Evolutionary conservation across 1,140 invertebrate genomes (phyloP).

Genomic region (Panonychus citri): DNA sequence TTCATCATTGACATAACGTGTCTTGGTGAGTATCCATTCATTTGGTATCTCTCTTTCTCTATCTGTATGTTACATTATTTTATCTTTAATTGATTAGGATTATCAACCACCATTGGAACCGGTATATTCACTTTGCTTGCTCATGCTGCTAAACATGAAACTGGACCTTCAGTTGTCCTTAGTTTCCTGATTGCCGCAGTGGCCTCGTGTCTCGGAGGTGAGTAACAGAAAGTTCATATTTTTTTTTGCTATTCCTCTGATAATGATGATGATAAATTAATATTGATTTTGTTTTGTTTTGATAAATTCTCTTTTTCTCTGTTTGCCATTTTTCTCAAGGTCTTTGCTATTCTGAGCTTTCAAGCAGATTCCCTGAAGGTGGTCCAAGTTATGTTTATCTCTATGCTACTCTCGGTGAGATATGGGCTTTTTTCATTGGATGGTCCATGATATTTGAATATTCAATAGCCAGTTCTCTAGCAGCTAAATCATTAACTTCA

Average conservation of each 20-base stretch:
- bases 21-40: conserved; percentile 8
- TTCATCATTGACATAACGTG: conserved; percentile 10
- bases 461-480: neutral
- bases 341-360: conserved; percentile 28
- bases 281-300: neutral
- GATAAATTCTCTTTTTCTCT: neutral
- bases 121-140: conserved; percentile 25
- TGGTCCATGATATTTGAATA: conserved; percentile 28
- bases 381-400: conserved; percentile 28
- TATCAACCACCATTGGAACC: conserved; percentile 14
- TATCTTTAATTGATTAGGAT: conserved; percentile 3
- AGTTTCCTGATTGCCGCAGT: conserved; percentile 26
- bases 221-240: neutral
- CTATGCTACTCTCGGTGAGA: conserved; percentile 27
- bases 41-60: neutral
- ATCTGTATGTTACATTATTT: too few relatives aligned
- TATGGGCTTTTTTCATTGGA: conserved; percentile 26
- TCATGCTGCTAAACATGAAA: conserved; percentile 22
- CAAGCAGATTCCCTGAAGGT: conserved; percentile 24
- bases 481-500: neutral
- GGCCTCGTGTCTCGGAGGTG: conserved; percentile 25
- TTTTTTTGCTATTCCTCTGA: too few relatives aligned
- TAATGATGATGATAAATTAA: neutral
- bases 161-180: conserved; percentile 26
- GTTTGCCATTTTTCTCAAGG: conserved; percentile 12